These are phyloP conservation scores for Lordiphosa collinella DNA, from an alignment of 1,140 invertebrate genomes.

Conservation along the genomic window DNA sequence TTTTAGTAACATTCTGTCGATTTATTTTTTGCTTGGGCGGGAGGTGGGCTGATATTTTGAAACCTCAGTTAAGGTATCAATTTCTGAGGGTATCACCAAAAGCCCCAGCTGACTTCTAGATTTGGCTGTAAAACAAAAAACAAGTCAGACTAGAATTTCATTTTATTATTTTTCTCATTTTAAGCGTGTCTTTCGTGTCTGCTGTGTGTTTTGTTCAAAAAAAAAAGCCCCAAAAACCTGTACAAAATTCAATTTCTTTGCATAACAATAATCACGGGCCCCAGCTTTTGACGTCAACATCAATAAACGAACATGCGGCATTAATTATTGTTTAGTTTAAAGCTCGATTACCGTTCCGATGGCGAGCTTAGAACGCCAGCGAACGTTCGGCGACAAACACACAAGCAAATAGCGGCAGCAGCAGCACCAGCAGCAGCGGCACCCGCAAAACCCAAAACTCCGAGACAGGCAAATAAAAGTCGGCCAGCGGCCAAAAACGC, in stretches of 20 bases:
- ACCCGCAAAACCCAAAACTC: slow-evolving; percentile 15
- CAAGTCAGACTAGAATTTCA: background rate
- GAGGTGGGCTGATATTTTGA: no score
- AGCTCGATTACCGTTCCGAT: slow-evolving; percentile 65
- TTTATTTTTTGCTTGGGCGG: no score
- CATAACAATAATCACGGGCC: slow-evolving; percentile 10
- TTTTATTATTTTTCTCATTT: background rate
- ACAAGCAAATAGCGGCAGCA: slow-evolving; percentile 9
- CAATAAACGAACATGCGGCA: slow-evolving; percentile 23
- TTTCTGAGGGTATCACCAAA: no score
- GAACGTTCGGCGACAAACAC: slow-evolving; percentile 55
- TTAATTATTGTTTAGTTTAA: slow-evolving; percentile 77
- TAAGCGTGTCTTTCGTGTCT: background rate
- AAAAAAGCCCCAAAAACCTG: slow-evolving; percentile 27
- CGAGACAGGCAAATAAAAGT: slow-evolving; percentile 49
- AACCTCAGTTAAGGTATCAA: no score
- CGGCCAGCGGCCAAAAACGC: slow-evolving; percentile 70
- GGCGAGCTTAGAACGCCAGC: slow-evolving; percentile 54
- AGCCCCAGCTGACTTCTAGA: no score
- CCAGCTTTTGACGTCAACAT: background rate
- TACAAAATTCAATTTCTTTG: slow-evolving; percentile 41
- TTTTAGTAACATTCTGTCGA: no score
- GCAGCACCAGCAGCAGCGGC: background rate
- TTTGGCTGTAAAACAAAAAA: background rate
- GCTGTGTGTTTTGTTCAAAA: background rate